These are phyloP conservation scores for Nephrotoma appendiculata DNA, from an alignment of 2,888 invertebrate species.

Conservation along the genomic window DNA sequence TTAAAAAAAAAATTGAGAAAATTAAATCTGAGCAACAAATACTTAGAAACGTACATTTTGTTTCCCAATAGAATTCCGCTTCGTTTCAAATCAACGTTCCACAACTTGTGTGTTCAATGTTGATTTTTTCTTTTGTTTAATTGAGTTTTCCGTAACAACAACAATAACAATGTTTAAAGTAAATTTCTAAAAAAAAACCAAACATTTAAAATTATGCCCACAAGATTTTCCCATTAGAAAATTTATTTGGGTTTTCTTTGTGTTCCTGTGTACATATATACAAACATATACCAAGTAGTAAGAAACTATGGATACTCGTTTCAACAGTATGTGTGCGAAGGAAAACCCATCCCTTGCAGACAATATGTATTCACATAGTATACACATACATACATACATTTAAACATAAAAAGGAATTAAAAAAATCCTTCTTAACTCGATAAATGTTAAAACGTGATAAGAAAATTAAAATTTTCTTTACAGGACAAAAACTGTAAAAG, in stretches of 20 bases:
- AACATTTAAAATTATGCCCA: background rate
- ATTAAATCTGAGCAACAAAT: background rate
- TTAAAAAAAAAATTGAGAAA: background rate
- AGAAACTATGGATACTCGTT: background rate
- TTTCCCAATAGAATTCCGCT: background rate
- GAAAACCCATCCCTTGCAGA: too few relatives aligned
- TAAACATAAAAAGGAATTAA: background rate
- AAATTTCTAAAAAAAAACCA: background rate
- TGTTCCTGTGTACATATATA: background rate
- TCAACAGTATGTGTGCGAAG: background rate
- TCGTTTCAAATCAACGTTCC: background rate
- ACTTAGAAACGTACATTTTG: background rate
- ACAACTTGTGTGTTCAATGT: background rate
- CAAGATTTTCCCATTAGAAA: background rate
- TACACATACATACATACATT: background rate
- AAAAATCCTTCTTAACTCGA: conserved; percentile 6
- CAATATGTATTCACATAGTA: background rate
- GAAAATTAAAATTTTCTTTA: conserved; percentile 7
- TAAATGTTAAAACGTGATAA: conserved; percentile 9
- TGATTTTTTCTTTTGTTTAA: background rate
- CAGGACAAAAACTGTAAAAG: background rate
- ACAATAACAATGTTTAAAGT: background rate
- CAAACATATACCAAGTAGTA: background rate
- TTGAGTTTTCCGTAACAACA: background rate
- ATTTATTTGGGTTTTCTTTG: background rate